Base-by-base conservation (phyloP, 2,888 invertebrate genomes). In the Ariolimax columbianus region DNA sequence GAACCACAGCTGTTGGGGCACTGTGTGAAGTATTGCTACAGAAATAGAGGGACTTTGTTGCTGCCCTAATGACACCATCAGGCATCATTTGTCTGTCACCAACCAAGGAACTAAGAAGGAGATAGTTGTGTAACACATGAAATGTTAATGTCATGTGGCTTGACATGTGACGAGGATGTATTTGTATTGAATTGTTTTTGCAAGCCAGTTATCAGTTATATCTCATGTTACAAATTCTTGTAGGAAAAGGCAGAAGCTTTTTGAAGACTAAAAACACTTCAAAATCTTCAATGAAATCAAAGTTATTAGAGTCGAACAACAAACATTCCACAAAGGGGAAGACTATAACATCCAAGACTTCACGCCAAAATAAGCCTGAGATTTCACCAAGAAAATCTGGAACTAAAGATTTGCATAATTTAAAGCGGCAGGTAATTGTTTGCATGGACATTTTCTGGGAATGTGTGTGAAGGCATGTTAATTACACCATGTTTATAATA, bases 191-290 rank as follows among this genome's bases (percentile, higher is more conserved):
- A 47, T 17, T 47, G 47, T 47, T 47, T n/a, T n/a, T 55, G 23
- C 55, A 55, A 55, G 23, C 55, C 23, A 55, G 4, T 55, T 9
- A 55, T 55, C 3, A 55, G 23, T 17, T 55, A 4, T 55, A 19
- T 55, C 55, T 23, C 19, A 9, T 55, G 14, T 55, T 55, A 55
- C 23, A 19, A 47, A 9, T 6, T 47, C 9, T 55, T 51, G 87
- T 85, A 82, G 87, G 88, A 23, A 89, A 88, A 75, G 89, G 91
- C 30, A 91, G 90, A 86, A 91, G 89, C 82, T 92, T 91, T 78
- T 47, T 91, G 51, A 91, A 91, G 87, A 90, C 89, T 66, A 91
- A 89, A 81, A 89, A 88, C 77, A 87, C 89, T 80, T 84, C 89
- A 73, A 88, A 90, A 80, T 82, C 83, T 7, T 72, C 87, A 30